A percentile compares a stretch with the other conserved stretches of the same genome.
Evolutionary conservation across 2,113 vertebrate species (phyloP).

Genomic region (Motacilla tschutschensis): DNA sequence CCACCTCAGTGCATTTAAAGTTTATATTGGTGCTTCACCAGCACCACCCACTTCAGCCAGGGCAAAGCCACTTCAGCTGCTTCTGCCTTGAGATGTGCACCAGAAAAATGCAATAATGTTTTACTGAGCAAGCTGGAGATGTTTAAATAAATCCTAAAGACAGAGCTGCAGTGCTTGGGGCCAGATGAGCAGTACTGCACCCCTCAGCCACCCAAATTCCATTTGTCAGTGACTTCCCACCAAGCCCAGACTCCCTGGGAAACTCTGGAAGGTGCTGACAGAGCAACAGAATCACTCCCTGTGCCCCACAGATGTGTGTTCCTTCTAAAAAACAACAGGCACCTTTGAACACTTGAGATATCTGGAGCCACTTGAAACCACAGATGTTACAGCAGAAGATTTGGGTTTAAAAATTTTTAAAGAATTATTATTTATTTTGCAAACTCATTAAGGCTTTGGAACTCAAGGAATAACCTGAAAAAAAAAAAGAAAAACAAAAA

Average conservation of each 20-base stretch:
- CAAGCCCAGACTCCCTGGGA: background rate
- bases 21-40: background rate
- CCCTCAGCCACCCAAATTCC: background rate
- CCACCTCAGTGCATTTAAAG: fast-evolving
- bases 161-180: background rate
- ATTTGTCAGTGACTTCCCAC: background rate
- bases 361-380: background rate
- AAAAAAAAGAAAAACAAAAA: background rate
- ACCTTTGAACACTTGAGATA: background rate
- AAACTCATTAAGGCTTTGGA: background rate
- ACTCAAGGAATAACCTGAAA: background rate
- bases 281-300: background rate
- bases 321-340: background rate
- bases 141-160: background rate
- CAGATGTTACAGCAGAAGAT: background rate
- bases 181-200: background rate
- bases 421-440: background rate
- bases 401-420: fast-evolving
- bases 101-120: background rate
- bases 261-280: background rate
- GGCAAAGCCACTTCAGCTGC: background rate
- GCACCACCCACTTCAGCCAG: background rate
- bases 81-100: background rate
- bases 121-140: background rate
- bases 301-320: fast-evolving